Evolutionary conservation across 2,888 invertebrate genomes (phyloP).

Genomic region (Drosophila borborema): DNA sequence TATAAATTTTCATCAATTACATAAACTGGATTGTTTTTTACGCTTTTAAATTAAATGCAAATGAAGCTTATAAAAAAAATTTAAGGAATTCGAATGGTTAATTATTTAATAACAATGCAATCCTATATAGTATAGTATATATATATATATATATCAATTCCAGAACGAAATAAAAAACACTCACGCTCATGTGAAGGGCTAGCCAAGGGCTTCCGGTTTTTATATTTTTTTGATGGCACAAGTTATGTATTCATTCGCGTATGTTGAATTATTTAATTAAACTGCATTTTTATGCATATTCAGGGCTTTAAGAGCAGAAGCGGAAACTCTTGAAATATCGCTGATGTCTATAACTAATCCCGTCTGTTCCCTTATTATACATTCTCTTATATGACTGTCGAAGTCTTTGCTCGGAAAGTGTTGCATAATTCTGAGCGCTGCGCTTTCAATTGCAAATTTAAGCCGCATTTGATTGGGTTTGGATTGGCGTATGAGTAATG

Average conservation of each 20-base stretch:
- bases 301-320: neutral
- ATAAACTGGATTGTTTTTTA: neutral
- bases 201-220: neutral
- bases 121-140: no score
- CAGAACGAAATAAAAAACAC: neutral
- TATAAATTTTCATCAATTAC: neutral
- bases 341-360: neutral
- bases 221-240: neutral
- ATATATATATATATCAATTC: neutral
- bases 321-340: neutral
- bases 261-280: constrained; percentile 53
- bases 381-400: neutral
- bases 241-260: constrained; percentile 2
- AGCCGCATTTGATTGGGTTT: constrained; percentile 61
- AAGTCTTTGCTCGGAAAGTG: constrained; percentile 20
- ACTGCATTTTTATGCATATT: constrained; percentile 32
- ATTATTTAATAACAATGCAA: neutral
- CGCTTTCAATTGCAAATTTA: constrained; percentile 21
- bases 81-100: neutral
- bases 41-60: neutral
- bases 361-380: neutral
- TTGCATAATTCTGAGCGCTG: constrained; percentile 62
- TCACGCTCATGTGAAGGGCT: neutral
- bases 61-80: neutral
- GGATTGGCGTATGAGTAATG: constrained; percentile 22